These are phyloP conservation scores for Antigone vipio DNA, from an alignment of 2,113 vertebrate species.

Conservation along the genomic window DNA sequence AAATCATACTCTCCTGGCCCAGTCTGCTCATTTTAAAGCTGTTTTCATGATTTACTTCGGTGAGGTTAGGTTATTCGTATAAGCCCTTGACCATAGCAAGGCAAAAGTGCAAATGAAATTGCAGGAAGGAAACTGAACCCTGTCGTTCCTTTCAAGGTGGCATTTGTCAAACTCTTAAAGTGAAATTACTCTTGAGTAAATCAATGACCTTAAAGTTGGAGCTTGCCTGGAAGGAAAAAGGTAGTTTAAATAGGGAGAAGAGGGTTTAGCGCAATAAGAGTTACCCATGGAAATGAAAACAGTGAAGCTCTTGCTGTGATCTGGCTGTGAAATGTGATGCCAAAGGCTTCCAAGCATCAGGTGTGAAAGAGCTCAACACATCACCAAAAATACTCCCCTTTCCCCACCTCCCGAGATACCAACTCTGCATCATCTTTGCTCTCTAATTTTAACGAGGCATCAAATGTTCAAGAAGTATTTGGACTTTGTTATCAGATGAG, in stretches of 20 bases:
- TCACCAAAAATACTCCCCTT: neutral
- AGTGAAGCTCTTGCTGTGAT: neutral
- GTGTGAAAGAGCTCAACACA: neutral
- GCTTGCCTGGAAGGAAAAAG: neutral
- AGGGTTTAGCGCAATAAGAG: neutral
- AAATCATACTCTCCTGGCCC: neutral
- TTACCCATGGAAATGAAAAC: neutral
- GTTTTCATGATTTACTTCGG: neutral
- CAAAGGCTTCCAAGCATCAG: neutral
- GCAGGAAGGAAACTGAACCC: neutral
- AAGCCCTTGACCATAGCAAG: neutral
- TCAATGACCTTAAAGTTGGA: neutral
- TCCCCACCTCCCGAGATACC: too few relatives aligned
- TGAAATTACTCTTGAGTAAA: neutral
- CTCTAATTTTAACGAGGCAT: neutral
- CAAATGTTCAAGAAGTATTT: neutral
- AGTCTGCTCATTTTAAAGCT: neutral
- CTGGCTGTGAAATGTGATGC: neutral
- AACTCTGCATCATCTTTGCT: neutral
- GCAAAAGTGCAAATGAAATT: neutral
- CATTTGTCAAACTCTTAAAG: neutral
- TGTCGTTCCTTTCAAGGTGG: neutral
- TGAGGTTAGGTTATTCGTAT: neutral
- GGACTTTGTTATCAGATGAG: neutral
- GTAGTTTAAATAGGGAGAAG: neutral